Evolutionary conservation across 2,113 vertebrate genomes (phyloP).

Genomic region (Lycocorax pyrrhopterus): DNA sequence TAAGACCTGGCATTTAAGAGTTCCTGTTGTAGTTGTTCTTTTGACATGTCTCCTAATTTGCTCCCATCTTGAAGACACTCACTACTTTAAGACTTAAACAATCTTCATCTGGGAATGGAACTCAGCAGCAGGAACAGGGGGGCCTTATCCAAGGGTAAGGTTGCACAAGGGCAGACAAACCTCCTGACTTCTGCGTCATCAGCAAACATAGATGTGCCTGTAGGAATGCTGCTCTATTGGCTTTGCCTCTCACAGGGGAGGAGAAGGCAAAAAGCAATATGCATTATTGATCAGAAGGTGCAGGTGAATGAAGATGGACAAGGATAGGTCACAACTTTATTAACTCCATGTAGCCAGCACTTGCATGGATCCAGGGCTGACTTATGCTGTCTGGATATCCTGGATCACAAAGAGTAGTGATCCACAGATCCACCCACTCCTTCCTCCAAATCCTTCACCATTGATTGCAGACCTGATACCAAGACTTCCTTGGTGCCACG

Average conservation of each 20-base stretch:
- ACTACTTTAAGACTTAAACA: background rate
- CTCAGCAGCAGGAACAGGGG: background rate
- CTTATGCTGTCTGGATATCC: background rate
- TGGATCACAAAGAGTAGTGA: background rate
- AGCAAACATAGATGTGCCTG: slow-evolving; percentile 5
- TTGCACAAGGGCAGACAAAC: background rate
- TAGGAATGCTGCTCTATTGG: background rate
- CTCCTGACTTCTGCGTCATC: background rate
- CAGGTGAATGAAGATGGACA: slow-evolving; percentile 49
- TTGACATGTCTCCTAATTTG: slow-evolving; percentile 48
- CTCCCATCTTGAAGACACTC: slow-evolving; percentile 41
- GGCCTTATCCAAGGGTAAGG: background rate
- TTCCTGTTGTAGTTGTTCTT: slow-evolving; percentile 55
- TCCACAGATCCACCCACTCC: background rate
- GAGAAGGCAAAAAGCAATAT: slow-evolving; percentile 41
- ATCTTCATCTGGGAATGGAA: background rate
- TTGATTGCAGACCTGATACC: accelerated
- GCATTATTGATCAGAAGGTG: slow-evolving; percentile 28
- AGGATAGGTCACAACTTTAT: slow-evolving; percentile 38
- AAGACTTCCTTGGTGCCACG: background rate
- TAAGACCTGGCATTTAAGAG: slow-evolving; percentile 63
- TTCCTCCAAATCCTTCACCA: background rate
- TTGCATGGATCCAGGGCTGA: background rate
- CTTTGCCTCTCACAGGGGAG: slow-evolving; percentile 16
- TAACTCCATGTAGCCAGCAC: background rate